Evolutionary conservation across 2,888 invertebrate species (phyloP).

Genomic region (Drosophila leonis): DNA sequence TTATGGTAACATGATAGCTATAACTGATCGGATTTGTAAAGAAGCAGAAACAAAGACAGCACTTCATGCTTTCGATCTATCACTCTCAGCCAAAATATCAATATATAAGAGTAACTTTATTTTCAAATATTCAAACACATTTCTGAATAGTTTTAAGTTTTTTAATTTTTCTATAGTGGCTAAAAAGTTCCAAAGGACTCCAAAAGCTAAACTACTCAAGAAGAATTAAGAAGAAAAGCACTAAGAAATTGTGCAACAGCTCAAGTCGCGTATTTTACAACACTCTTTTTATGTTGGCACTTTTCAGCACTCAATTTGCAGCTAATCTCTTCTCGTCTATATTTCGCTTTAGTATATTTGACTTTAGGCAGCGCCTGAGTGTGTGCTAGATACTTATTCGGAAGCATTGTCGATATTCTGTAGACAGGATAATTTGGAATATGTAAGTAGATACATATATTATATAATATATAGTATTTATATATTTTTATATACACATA

Average conservation of each 20-base stretch:
- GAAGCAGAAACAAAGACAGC: neutral
- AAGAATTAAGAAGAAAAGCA: neutral
- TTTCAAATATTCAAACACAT: too few relatives aligned
- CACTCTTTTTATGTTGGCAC: too few relatives aligned
- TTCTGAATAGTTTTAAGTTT: too few relatives aligned
- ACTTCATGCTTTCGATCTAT: neutral
- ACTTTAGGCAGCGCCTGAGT: neutral
- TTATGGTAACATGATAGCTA: neutral
- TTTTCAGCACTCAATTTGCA: constrained; percentile 26
- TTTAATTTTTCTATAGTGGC: neutral
- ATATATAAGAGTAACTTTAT: neutral
- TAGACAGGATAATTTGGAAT: constrained; percentile 28
- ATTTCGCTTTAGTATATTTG: neutral
- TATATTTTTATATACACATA: neutral
- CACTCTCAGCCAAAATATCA: neutral
- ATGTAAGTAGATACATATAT: constrained; percentile 32
- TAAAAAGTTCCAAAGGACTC: neutral
- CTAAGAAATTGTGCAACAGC: neutral
- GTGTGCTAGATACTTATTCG: constrained; percentile 11
- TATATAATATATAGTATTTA: neutral
- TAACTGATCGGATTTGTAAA: neutral
- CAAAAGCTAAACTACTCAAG: neutral
- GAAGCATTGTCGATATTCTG: constrained; percentile 20
- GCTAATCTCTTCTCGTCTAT: constrained; percentile 23
- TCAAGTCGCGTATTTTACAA: constrained; percentile 1